A percentile compares a stretch with the other conserved stretches of the same genome.
Conservation (phyloP, 2,888 invertebrate genomes). For the Agonum fuliginosum region DNA sequence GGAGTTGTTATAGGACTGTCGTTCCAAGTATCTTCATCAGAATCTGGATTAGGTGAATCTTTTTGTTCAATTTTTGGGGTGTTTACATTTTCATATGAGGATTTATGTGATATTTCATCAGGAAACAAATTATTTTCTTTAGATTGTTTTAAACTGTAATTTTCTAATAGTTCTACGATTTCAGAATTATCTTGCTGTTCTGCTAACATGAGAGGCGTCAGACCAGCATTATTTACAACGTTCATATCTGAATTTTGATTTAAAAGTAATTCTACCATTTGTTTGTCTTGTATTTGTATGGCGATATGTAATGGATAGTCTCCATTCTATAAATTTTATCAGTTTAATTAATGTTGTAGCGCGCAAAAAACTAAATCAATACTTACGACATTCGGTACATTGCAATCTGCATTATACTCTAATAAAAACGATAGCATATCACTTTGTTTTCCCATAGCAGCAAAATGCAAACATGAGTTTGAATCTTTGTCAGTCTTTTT, state of each 20-base stretch:
- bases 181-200: slow-evolving; percentile 41
- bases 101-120: slow-evolving; percentile 33
- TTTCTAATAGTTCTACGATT: slow-evolving; percentile 39
- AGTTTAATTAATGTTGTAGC: not conserved
- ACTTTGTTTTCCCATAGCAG: slow-evolving; percentile 39
- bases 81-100: slow-evolving; percentile 31
- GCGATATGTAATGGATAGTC: slow-evolving; percentile 59
- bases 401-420: slow-evolving; percentile 45
- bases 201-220: slow-evolving; percentile 34
- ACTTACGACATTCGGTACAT: slow-evolving; percentile 55
- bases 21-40: slow-evolving; percentile 44
- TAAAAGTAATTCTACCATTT: slow-evolving; percentile 47
- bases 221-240: slow-evolving; percentile 17
- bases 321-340: slow-evolving; percentile 46
- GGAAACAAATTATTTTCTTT: slow-evolving; percentile 13
- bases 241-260: slow-evolving; percentile 34
- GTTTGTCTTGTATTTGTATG: slow-evolving; percentile 21
- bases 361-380: not conserved
- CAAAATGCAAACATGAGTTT: slow-evolving; percentile 52
- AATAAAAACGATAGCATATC: slow-evolving; percentile 48
- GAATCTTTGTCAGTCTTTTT: slow-evolving; percentile 57
- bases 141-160: slow-evolving; percentile 6
- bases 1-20: slow-evolving; percentile 54
- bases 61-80: slow-evolving; percentile 43
- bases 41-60: slow-evolving; percentile 22